phyloP scores from a whole-genome alignment of 2,797 vertebrate species.

The Atherinosoma microstoma region DNA sequence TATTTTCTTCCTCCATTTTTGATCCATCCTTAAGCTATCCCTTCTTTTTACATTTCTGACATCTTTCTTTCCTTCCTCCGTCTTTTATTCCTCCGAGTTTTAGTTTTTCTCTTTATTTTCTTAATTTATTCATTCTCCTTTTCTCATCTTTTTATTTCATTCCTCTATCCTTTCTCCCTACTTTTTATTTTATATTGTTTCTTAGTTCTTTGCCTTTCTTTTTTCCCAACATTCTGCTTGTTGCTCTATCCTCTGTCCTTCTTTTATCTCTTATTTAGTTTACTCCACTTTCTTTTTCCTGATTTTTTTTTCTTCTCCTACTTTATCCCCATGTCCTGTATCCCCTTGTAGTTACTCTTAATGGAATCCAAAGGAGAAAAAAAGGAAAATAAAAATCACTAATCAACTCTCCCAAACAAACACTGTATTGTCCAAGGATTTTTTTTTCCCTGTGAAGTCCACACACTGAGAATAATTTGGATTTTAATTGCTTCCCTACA shows the following conservation, averaged over 20 bases:
- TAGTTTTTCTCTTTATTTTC: background rate
- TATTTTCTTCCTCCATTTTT: background rate
- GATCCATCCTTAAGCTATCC: background rate
- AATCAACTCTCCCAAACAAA: conserved; percentile 47
- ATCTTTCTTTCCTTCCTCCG: background rate
- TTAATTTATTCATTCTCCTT: background rate
- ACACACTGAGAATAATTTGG: conserved; percentile 58
- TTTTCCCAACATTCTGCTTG: background rate
- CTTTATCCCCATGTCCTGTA: conserved; percentile 2
- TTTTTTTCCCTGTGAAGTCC: conserved; percentile 57
- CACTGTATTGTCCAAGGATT: conserved; percentile 44
- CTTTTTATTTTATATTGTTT: background rate
- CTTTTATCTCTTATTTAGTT: background rate
- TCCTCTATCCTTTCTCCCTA: no score
- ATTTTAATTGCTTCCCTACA: conserved; percentile 82
- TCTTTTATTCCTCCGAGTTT: background rate
- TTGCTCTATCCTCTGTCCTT: background rate
- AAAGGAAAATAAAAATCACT: conserved; percentile 35
- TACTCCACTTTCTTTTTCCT: background rate
- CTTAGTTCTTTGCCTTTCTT: background rate
- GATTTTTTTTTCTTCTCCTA: background rate
- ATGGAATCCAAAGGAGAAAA: background rate
- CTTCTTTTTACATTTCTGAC: no score
- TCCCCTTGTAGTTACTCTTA: background rate
- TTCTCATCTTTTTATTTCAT: no score